A percentile compares a stretch with the other conserved stretches of the same genome.
These are phyloP conservation scores for Danaus chrysippus DNA, from an alignment of 2,888 invertebrate genomes.

Conservation along the genomic window DNA sequence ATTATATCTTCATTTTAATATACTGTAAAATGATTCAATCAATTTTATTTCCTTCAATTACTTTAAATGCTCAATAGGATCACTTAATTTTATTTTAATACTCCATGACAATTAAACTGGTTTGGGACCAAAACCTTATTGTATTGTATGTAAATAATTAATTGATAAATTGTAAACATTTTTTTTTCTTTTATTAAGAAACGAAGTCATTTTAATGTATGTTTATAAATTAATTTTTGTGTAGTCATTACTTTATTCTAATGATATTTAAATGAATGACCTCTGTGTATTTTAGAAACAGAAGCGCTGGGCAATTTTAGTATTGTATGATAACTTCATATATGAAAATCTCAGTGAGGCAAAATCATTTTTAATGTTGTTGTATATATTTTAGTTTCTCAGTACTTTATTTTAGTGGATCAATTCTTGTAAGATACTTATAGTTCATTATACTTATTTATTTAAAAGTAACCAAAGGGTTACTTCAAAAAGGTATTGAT, in stretches of 20 bases:
- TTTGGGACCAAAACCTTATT: slow-evolving; percentile 15
- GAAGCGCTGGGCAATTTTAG: slow-evolving; percentile 1
- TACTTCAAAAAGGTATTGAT: too few species aligned
- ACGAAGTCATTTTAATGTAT: slow-evolving; percentile 24
- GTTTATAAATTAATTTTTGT: slow-evolving; percentile 22
- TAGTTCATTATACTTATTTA: too few species aligned
- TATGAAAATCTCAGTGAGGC: too few species aligned
- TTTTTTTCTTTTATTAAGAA: slow-evolving; percentile 15
- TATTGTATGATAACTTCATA: neutral
- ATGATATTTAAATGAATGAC: too few species aligned
- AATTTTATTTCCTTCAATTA: neutral
- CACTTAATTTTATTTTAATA: slow-evolving; percentile 6
- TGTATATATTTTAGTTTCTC: too few species aligned
- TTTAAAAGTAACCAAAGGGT: too few species aligned
- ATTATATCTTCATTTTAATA: too few species aligned
- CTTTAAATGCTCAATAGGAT: neutral
- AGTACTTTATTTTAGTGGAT: too few species aligned
- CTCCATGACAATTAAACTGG: slow-evolving; percentile 4
- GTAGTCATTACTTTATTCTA: slow-evolving; percentile 7
- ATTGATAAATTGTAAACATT: neutral
- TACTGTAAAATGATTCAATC: too few species aligned
- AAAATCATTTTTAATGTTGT: too few species aligned
- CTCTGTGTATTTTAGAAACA: neutral
- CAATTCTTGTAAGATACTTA: too few species aligned
- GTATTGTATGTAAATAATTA: slow-evolving; percentile 11